Evolutionary conservation across 2,113 vertebrate species (phyloP).

Genomic region (Pelecanoides urinatrix): DNA sequence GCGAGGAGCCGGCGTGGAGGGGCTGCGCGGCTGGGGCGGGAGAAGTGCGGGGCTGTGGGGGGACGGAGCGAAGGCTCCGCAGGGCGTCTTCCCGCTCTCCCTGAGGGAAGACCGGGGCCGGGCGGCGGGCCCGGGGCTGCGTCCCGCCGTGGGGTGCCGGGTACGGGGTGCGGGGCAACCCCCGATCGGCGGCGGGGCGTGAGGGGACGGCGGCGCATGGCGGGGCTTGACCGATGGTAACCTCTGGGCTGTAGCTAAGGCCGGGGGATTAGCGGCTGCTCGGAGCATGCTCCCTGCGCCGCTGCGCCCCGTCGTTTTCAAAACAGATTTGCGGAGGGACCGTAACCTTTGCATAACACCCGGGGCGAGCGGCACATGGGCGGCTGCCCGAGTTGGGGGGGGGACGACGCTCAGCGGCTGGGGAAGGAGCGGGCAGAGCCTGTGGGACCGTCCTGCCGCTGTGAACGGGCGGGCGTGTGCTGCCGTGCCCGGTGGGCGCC

Average conservation of each 20-base stretch:
- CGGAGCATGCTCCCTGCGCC: conserved; percentile 72
- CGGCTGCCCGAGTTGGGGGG: neutral
- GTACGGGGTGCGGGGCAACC: neutral
- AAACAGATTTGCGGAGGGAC: conserved; percentile 55
- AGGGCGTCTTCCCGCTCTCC: neutral
- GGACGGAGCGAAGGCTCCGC: neutral
- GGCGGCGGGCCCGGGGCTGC: neutral
- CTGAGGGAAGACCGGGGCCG: neutral
- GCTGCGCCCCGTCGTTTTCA: conserved; percentile 61
- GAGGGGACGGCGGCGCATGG: neutral
- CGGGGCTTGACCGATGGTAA: conserved; percentile 81
- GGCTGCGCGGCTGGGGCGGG: too few species aligned
- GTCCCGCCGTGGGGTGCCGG: too few species aligned
- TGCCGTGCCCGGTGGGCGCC: neutral
- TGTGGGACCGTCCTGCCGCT: neutral
- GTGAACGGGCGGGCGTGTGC: neutral
- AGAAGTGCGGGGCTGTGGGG: neutral
- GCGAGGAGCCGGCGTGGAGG: neutral
- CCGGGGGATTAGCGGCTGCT: conserved; percentile 50
- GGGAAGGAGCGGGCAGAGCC: neutral
- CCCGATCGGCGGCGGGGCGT: neutral
- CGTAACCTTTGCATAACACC: conserved; percentile 53
- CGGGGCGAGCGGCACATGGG: neutral
- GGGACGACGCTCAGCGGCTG: neutral
- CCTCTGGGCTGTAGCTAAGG: conserved; percentile 68